Conservation (phyloP, 1,140 invertebrate species). For the Zaprionus ornatus region DNA sequence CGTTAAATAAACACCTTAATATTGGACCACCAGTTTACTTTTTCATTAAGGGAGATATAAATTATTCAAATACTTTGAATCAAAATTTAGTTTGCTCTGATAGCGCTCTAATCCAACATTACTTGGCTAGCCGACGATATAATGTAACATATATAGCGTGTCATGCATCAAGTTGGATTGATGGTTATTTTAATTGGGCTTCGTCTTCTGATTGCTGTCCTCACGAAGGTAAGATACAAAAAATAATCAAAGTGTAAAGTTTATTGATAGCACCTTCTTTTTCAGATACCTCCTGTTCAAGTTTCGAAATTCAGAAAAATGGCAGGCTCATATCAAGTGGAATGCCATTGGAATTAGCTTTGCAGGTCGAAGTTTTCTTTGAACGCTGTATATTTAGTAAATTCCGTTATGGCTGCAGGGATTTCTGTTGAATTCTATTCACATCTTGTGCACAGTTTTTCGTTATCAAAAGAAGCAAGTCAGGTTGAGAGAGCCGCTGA, state of each 20-base stretch:
- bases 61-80: slow-evolving; percentile 89
- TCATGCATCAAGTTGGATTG: slow-evolving; percentile 96
- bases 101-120: slow-evolving; percentile 94
- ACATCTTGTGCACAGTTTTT: slow-evolving; percentile 97
- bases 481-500: slow-evolving; percentile 91
- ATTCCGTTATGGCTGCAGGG: slow-evolving; percentile 99
- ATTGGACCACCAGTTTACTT: slow-evolving; percentile 99
- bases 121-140: slow-evolving; percentile 88
- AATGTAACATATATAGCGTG: slow-evolving; percentile 93
- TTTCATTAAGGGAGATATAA: slow-evolving; percentile 93
- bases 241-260: not conserved
- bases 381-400: slow-evolving; percentile 98
- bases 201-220: slow-evolving; percentile 87
- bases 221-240: slow-evolving; percentile 84
- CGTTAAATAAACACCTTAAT: slow-evolving; percentile 93
- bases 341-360: slow-evolving; percentile 79
- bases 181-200: slow-evolving; percentile 98
- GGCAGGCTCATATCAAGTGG: slow-evolving; percentile 84
- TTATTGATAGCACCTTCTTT: slow-evolving; percentile 6
- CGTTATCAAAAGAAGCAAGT: slow-evolving; percentile 89
- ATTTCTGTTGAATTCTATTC: slow-evolving; percentile 99
- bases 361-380: slow-evolving; percentile 94
- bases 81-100: slow-evolving; percentile 96
- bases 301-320: slow-evolving; percentile 62
- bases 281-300: slow-evolving; percentile 67